Evolutionary conservation across 1,140 invertebrate species (phyloP).

Genomic region (Lepidurus couesii): DNA sequence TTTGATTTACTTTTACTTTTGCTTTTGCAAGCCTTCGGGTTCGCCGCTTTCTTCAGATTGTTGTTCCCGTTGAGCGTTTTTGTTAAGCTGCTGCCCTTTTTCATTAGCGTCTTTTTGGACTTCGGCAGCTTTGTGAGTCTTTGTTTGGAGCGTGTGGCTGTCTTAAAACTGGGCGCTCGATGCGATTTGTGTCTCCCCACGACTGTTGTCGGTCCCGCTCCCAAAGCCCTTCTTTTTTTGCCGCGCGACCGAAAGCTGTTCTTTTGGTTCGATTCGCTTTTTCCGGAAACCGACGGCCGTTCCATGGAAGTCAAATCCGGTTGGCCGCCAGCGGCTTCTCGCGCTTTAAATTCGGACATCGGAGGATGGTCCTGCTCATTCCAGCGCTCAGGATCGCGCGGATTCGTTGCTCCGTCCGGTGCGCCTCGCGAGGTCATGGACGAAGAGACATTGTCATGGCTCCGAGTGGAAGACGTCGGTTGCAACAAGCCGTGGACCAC

Average conservation of each 20-base stretch:
- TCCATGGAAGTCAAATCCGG: not conserved
- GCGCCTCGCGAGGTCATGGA: constrained; percentile 25
- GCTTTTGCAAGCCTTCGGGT: not conserved
- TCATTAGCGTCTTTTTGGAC: not conserved
- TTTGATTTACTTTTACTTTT: not conserved
- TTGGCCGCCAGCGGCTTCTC: not conserved
- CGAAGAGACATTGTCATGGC: not conserved
- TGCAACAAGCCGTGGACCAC: constrained; percentile 31
- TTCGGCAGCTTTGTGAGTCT: constrained; percentile 1
- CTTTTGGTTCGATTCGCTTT: not conserved
- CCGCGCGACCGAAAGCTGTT: not conserved
- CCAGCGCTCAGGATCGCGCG: constrained; percentile 28
- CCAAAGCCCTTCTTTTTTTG: not conserved
- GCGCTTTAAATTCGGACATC: not conserved
- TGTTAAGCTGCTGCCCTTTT: not conserved
- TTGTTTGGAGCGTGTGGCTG: constrained; percentile 8
- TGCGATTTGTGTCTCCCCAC: not conserved
- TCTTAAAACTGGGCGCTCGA: constrained; percentile 13
- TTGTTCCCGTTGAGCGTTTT: not conserved
- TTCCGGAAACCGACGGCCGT: not conserved
- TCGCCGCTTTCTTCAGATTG: not conserved
- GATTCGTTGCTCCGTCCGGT: constrained; percentile 34
- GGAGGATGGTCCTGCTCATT: not conserved
- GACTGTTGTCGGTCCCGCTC: not conserved
- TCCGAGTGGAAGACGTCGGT: not conserved